These are phyloP conservation scores for Trichogramma evanescens DNA, from an alignment of 2,888 invertebrate species.

Conservation along the genomic window DNA sequence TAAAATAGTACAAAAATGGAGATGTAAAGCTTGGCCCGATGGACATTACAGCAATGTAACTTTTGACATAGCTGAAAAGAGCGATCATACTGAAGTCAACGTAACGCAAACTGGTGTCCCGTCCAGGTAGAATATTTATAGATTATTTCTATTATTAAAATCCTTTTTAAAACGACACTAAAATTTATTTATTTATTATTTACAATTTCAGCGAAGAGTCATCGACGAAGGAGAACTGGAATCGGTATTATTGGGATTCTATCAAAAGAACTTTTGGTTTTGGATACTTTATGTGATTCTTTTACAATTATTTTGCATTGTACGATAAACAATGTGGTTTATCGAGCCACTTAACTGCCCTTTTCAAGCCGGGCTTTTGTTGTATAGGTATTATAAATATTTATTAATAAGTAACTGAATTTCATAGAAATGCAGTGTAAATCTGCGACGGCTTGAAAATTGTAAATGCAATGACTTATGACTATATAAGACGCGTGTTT, in stretches of 20 bases:
- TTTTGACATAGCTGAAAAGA: conserved; percentile 78
- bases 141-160: neutral
- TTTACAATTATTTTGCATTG: neutral
- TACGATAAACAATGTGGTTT: too few relatives aligned
- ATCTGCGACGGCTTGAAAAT: neutral
- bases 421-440: neutral
- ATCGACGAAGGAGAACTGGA: conserved; percentile 82
- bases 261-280: conserved; percentile 91
- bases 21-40: conserved; percentile 89
- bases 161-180: neutral
- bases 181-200: neutral
- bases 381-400: conserved; percentile 31
- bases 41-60: conserved; percentile 86
- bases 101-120: conserved; percentile 84
- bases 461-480: neutral
- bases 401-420: conserved; percentile 37
- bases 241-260: conserved; percentile 88
- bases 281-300: conserved; percentile 58
- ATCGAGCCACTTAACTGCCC: conserved; percentile 4
- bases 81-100: conserved; percentile 77
- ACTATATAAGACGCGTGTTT: conserved; percentile 2
- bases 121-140: conserved; percentile 47
- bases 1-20: conserved; percentile 84
- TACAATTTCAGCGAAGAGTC: conserved; percentile 58
- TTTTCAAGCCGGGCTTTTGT: conserved; percentile 7